Evolutionary conservation across 1,140 invertebrate genomes (phyloP).

Genomic region (Drosophila navojoa): DNA sequence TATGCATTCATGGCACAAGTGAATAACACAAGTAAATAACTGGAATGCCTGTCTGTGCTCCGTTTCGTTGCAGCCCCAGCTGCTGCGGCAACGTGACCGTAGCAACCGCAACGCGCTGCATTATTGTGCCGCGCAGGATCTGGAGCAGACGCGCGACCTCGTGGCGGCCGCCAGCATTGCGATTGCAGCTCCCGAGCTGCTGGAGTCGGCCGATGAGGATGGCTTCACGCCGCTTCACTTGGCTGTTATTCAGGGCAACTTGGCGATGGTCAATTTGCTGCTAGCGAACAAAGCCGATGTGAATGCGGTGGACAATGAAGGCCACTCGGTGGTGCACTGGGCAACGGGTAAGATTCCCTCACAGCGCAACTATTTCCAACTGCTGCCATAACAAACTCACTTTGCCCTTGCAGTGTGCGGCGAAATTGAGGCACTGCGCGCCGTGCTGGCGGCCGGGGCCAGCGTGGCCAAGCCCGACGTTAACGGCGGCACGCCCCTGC

Average conservation of each 20-base stretch:
- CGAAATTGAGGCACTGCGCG: constrained; percentile 93
- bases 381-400: not conserved
- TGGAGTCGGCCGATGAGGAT: constrained; percentile 94
- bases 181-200: constrained; percentile 90
- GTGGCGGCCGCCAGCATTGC: constrained; percentile 86
- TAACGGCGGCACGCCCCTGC: constrained; percentile 96
- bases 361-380: constrained; percentile 1
- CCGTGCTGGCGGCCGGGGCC: constrained; percentile 93
- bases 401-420: constrained; percentile 89
- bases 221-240: constrained; percentile 97
- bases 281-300: constrained; percentile 93
- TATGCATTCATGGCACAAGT: constrained; percentile 8
- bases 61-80: constrained; percentile 85
- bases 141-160: constrained; percentile 86
- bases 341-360: constrained; percentile 91
- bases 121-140: constrained; percentile 89
- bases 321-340: constrained; percentile 99
- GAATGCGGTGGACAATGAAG: constrained; percentile 94
- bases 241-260: constrained; percentile 95
- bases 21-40: constrained; percentile 5
- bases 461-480: constrained; percentile 94
- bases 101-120: constrained; percentile 95
- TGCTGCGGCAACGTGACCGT: constrained; percentile 89
- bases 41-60: not conserved
- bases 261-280: constrained; percentile 91